phyloP scores from a whole-genome alignment of 2,797 vertebrate genomes.

The Bryconaethiops microstoma region DNA sequence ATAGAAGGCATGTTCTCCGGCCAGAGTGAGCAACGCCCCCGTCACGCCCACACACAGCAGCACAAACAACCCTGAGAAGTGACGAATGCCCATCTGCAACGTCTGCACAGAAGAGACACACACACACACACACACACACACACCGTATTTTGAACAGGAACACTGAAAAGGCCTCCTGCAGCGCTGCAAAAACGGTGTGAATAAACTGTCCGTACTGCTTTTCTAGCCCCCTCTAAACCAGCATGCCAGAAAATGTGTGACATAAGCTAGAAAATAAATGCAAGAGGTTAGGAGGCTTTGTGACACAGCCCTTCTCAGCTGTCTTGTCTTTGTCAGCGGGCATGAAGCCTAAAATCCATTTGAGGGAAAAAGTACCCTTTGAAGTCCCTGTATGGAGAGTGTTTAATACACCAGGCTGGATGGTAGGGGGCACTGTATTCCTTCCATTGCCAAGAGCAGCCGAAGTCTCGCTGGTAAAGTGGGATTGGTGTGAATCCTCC shows the following conservation, averaged over 20 bases:
- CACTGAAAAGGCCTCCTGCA: background rate
- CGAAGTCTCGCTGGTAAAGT: background rate
- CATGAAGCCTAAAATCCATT: conserved; percentile 38
- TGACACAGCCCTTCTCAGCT: conserved; percentile 5
- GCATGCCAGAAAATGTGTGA: background rate
- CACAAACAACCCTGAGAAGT: conserved; percentile 91
- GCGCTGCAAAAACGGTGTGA: background rate
- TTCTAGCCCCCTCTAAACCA: background rate
- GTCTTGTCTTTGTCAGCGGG: conserved; percentile 34
- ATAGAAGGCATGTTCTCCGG: conserved; percentile 86
- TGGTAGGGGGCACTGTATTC: conserved; percentile 52
- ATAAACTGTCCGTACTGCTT: background rate
- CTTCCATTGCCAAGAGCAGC: conserved; percentile 3
- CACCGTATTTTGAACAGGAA: background rate
- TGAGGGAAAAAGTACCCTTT: conserved; percentile 32
- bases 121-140: background rate
- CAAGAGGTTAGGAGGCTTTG: conserved; percentile 27
- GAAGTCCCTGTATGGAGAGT: conserved; percentile 8
- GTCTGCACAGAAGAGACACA: conserved; percentile 71
- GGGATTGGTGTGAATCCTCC: conserved; percentile 21
- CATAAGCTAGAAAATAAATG: conserved; percentile 16
- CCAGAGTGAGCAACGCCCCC: conserved; percentile 84
- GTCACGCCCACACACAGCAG: conserved; percentile 87
- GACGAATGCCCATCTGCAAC: conserved; percentile 91
- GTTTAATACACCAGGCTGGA: background rate